Conservation (phyloP, 2,888 invertebrate genomes). For the Heliothis peltigera region DNA sequence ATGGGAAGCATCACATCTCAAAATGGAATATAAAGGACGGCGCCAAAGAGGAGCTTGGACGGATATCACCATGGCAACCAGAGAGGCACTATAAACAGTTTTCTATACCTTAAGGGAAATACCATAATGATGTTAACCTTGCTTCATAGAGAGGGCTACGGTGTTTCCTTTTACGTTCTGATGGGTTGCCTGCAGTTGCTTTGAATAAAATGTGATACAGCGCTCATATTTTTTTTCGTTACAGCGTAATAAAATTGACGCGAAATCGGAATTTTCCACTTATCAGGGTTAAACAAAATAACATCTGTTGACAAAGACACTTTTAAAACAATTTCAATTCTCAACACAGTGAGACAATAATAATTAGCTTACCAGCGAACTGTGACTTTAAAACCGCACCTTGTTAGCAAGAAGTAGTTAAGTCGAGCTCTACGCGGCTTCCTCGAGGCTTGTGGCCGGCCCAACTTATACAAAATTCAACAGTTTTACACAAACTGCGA, state of each 20-base stretch:
- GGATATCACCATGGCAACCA: slow-evolving; percentile 32
- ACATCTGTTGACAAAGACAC: background rate
- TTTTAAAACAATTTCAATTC: background rate
- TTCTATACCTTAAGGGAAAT: slow-evolving; percentile 10
- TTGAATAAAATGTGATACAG: slow-evolving; percentile 13
- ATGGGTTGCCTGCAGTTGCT: background rate
- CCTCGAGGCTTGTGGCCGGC: slow-evolving; percentile 22
- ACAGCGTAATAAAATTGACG: background rate
- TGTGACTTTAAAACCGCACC: slow-evolving; percentile 39
- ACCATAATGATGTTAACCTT: slow-evolving; percentile 22
- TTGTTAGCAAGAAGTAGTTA: slow-evolving; percentile 41
- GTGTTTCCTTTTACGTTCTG: background rate
- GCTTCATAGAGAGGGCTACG: background rate
- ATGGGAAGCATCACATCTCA: slow-evolving; percentile 5
- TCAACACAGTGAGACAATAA: slow-evolving; percentile 16
- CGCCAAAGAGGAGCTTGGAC: slow-evolving; percentile 7
- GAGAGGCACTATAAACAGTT: slow-evolving; percentile 11
- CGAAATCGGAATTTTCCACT: background rate
- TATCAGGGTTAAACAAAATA: background rate
- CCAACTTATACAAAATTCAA: slow-evolving; percentile 54
- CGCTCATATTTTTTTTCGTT: background rate
- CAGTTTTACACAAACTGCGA: slow-evolving; percentile 44
- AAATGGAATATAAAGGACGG: background rate
- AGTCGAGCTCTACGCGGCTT: slow-evolving; percentile 12
- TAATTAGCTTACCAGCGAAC: slow-evolving; percentile 39